Percentiles rank a stretch among this genome's conserved stretches.
Conservation (phyloP, 2,113 vertebrate genomes). For the Myocastor coypus region DNA sequence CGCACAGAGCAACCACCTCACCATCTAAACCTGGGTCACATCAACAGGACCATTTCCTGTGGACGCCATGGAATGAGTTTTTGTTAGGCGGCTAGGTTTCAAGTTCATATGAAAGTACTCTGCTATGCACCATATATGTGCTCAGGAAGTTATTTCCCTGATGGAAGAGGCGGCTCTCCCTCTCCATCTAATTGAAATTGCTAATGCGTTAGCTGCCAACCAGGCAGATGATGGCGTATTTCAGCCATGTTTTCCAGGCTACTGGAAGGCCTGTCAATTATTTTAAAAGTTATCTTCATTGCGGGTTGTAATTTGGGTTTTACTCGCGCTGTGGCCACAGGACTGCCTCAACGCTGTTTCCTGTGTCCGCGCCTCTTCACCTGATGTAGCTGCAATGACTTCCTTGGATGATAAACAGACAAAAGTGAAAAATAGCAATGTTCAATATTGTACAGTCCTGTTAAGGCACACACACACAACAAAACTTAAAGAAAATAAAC, state of each 20-base stretch:
- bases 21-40: not conserved
- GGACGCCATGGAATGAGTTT: not conserved
- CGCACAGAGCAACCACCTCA: not conserved
- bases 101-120: not conserved
- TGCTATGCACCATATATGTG: not conserved
- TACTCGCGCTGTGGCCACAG: not conserved
- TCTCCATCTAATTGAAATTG: not conserved
- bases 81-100: not conserved
- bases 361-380: not conserved
- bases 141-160: not conserved
- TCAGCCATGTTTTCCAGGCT: not conserved
- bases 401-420: not conserved
- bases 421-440: not conserved
- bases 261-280: not conserved
- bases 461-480: too few relatives aligned
- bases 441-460: not conserved
- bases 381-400: not conserved
- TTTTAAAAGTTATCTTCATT: not conserved
- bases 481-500: not conserved
- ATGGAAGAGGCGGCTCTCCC: not conserved
- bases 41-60: not conserved
- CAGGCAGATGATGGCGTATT: not conserved
- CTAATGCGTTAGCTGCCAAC: not conserved
- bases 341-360: not conserved
- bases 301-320: not conserved